phyloP scores from a whole-genome alignment of 2,797 vertebrate genomes.

The Peromyscus aztecus region DNA sequence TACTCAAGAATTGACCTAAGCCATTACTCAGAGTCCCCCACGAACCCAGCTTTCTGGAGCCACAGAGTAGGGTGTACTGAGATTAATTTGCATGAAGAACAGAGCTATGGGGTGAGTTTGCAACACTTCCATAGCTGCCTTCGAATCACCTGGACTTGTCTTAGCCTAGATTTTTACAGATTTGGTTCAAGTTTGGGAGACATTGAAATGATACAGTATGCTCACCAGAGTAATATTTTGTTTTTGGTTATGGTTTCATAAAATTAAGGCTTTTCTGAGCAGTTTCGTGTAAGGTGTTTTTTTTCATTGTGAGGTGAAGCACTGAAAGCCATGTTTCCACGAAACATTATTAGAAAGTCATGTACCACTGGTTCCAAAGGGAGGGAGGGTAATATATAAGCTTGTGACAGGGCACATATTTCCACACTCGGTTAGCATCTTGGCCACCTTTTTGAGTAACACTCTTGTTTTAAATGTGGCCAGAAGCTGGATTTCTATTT shows the following conservation, averaged over 20 bases:
- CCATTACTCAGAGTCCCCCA: background rate
- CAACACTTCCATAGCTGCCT: background rate
- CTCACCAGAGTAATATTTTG: background rate
- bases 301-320: background rate
- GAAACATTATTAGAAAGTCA: background rate
- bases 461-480: background rate
- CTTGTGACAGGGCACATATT: background rate
- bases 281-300: background rate
- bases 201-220: background rate
- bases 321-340: background rate
- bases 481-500: background rate
- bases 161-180: background rate
- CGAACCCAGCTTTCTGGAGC: background rate
- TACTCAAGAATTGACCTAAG: background rate
- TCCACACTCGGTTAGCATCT: background rate
- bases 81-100: background rate
- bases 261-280: background rate
- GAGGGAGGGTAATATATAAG: background rate
- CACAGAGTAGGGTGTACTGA: background rate
- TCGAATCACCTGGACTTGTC: background rate
- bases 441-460: background rate
- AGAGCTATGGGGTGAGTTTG: background rate
- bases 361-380: background rate
- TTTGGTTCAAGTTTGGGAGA: background rate
- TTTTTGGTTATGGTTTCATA: background rate